Evolutionary conservation across 2,888 invertebrate species (phyloP), one percentile per base, ranked within the genome.

Genomic region (Drosophila quinaria): DNA sequence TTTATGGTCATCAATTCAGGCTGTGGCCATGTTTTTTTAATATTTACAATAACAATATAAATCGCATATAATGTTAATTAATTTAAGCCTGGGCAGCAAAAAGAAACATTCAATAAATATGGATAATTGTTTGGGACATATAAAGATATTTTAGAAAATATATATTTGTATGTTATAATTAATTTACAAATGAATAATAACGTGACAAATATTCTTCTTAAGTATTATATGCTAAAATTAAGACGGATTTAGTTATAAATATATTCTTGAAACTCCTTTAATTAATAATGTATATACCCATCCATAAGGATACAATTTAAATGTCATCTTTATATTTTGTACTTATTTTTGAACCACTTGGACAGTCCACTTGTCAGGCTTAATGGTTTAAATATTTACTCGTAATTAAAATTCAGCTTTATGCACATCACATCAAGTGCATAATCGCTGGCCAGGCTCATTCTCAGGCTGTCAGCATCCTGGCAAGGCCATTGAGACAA

Each of bases 371-470:
- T 73, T 69, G 62, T 41, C 66, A 47, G 54, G 70, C 74, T 55
- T 77, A 85, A 85, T 87, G 86, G 76, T 65, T 85, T 87, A 83
- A 87, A 87, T 87, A 86, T 89, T 86, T 87, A 83, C 87, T 87
- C 74, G 76, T 83, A 89, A 87, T 87, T 89, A 87, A 89, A 87
- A 87, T 82, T 81, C 86, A 87, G 85, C 75, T 80, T 72, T 79
- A 74, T 86, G 78, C 86, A 86, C 88, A 82, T 83, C 84, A 87
- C 80, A 86, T 82, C 85, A 87, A 87, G 88, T 78, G 83, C 78
- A 81, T 89, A 89, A 84, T 88, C 88, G 41, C 70, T 59, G 68
- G 67, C 64, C 42, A 55, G 33, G 55, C 17, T 54, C 41, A 41
- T 19, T n/a, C 55, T 11, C 68, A 46, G 61, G 51, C 70, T 59